Evolutionary conservation across 2,797 vertebrate genomes (phyloP).

Genomic region (Macropus fuliginosus): DNA sequence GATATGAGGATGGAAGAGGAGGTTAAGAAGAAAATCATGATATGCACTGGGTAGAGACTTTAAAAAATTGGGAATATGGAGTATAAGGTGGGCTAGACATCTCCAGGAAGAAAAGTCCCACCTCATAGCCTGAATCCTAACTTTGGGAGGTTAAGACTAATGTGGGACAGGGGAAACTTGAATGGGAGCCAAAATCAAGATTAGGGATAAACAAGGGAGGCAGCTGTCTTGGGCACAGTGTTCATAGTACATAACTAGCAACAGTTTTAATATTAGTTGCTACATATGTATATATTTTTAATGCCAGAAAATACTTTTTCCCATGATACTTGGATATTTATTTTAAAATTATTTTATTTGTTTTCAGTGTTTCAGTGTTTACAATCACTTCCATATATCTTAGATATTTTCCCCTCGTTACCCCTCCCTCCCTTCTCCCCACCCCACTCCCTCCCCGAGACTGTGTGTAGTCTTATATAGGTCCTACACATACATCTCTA

Average conservation of each 20-base stretch:
- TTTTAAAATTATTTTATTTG: too few relatives aligned
- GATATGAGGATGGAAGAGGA: neutral
- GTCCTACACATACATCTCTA: too few relatives aligned
- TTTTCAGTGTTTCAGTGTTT: too few relatives aligned
- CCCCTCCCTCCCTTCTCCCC: too few relatives aligned
- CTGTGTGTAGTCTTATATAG: too few relatives aligned
- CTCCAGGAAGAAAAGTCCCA: neutral
- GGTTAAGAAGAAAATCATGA: neutral
- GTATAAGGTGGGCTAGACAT: neutral
- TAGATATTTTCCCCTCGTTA: too few relatives aligned
- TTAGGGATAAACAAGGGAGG: too few relatives aligned
- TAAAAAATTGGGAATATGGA: neutral
- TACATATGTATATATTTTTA: neutral
- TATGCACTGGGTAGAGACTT: accelerated
- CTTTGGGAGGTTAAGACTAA: neutral
- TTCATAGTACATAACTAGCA: neutral
- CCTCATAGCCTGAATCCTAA: neutral
- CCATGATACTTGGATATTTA: too few relatives aligned
- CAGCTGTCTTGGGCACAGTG: too few relatives aligned
- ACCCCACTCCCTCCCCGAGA: too few relatives aligned
- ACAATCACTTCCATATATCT: too few relatives aligned
- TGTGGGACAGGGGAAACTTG: neutral
- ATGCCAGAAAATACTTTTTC: neutral
- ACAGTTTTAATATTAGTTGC: neutral
- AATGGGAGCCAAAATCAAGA: neutral